These are phyloP conservation scores for Aleiodes testaceus DNA, from an alignment of 2,888 invertebrate species.

Conservation along the genomic window DNA sequence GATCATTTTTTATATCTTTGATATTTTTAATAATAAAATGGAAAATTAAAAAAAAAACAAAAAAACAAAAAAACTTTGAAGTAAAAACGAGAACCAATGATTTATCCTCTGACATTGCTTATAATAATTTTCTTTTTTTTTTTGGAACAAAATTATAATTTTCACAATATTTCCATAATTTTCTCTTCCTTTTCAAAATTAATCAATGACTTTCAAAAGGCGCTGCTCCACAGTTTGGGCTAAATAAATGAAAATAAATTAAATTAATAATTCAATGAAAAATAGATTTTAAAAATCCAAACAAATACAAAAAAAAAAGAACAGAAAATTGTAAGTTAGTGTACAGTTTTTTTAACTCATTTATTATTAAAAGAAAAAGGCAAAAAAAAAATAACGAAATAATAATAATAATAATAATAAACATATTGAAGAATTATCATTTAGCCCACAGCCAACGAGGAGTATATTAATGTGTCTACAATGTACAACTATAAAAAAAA, in stretches of 20 bases:
- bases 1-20: too few species aligned
- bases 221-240: constrained; percentile 5
- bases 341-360: constrained; percentile 61
- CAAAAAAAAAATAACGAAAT: constrained; percentile 3
- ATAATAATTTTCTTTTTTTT: too few species aligned
- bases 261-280: constrained; percentile 10
- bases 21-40: too few species aligned
- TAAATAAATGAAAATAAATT: too few species aligned
- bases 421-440: background rate
- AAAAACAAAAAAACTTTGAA: too few species aligned
- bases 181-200: background rate
- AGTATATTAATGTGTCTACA: too few species aligned
- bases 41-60: too few species aligned
- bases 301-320: constrained; percentile 27
- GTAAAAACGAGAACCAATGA: too few species aligned
- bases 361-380: constrained; percentile 49
- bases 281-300: constrained; percentile 42
- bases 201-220: background rate
- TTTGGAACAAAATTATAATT: too few species aligned
- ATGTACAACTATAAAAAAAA: too few species aligned
- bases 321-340: constrained; percentile 55
- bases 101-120: too few species aligned
- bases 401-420: background rate
- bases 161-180: too few species aligned
- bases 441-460: background rate